Conservation (phyloP, 2,888 invertebrate species). For the Campoletis raptor region DNA sequence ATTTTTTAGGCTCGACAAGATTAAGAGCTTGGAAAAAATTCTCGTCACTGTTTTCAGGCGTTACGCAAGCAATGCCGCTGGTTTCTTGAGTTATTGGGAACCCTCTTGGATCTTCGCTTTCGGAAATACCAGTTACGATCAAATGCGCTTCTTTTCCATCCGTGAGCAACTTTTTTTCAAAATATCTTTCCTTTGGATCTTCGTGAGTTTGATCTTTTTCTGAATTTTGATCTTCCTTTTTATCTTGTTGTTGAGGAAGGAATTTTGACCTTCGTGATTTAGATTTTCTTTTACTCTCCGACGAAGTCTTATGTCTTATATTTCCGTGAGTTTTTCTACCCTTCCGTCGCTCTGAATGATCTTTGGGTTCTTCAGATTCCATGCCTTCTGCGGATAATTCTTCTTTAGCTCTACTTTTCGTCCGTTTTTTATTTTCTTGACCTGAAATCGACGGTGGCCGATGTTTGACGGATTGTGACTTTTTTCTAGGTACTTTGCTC, state of each 20-base stretch:
- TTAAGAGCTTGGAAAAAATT: conserved; percentile 73
- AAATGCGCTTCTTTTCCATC: conserved; percentile 73
- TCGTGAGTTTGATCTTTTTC: background rate
- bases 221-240: background rate
- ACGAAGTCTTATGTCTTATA: background rate
- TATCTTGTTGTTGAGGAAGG: background rate
- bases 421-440: background rate
- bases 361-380: conserved; percentile 6
- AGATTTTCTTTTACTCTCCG: background rate
- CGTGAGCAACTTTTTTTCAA: conserved; percentile 70
- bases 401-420: background rate
- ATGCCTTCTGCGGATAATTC: background rate
- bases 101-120: conserved; percentile 65
- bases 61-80: conserved; percentile 72
- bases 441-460: background rate
- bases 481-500: background rate
- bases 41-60: conserved; percentile 76
- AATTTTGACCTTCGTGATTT: background rate
- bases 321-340: background rate
- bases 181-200: background rate
- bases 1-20: conserved; percentile 45
- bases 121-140: conserved; percentile 72
- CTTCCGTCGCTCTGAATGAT: background rate
- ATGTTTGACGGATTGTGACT: background rate
- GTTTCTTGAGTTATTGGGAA: conserved; percentile 75